Evolutionary conservation across 1,140 invertebrate genomes (phyloP), one percentile per base, ranked within the genome.

Genomic region (Steinernema khuongi): DNA sequence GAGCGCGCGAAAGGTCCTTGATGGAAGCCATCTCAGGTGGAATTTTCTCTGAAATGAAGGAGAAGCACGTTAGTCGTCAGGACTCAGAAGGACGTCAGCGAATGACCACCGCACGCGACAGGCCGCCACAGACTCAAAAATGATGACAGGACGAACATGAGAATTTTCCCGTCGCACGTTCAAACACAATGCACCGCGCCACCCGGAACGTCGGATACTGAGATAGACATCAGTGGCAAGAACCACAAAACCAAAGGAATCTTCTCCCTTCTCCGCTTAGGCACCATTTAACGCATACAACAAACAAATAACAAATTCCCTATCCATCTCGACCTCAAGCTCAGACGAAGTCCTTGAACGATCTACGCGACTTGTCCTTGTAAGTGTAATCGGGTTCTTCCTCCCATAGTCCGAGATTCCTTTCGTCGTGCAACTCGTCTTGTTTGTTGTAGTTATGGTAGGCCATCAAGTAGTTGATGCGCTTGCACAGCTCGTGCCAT

Each of bases 391-490:
- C 83, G 17, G 83, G 83, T 50, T 85, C 76, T 68, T 84, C 71
- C 29, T 83, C 80, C 83, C 83, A 85, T 43, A 85, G 70, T 44
- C 82, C 82, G 28, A 83, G 70, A n/a, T 73, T 67, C 14, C 83
- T 68, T 76, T 84, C 83, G 26, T 73, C 71, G 43, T 68, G 26
- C 28, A 84, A 31, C 66, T 84, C 83, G 70, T 84, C 83, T 69
- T 79, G 78, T 72, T 84, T 84, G 29, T 75, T 75, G 66, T 85
- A 85, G 72, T 84, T 84, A 73, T 85, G 84, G 44, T 84, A 83
- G 33, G 80, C 79, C 22, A 85, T 71, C 29, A 85, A 71, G 67
- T 81, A 81, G 28, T 80, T 84, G 74, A 84, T 84, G 33, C 84
- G 78, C 70, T 84, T 84, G 67, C 77, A 77, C 22, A 84, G 71